A percentile compares a stretch with the other conserved stretches of the same genome.
phyloP scores from a whole-genome alignment of 1,140 invertebrate genomes.

The Calycopis cecrops region DNA sequence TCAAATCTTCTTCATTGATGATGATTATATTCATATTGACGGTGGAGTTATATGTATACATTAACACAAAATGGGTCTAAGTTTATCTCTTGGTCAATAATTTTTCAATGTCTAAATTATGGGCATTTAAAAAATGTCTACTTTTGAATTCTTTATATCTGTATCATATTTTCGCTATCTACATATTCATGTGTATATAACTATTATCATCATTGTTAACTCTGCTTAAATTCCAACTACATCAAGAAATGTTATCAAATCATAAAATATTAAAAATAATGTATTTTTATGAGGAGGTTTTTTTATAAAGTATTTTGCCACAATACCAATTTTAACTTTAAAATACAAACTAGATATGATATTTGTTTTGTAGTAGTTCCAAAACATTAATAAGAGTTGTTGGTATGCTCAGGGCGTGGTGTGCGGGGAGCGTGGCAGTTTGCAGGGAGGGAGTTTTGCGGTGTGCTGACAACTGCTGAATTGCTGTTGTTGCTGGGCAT shows the following conservation, averaged over 20 bases:
- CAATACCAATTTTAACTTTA: no score
- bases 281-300: no score
- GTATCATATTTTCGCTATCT: no score
- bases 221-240: no score
- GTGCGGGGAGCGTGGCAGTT: slow-evolving; percentile 57
- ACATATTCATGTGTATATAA: no score
- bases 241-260: no score
- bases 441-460: slow-evolving; percentile 61
- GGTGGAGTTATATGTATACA: neutral
- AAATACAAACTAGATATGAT: no score
- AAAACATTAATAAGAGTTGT: slow-evolving; percentile 55
- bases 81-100: neutral
- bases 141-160: no score
- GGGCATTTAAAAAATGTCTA: neutral
- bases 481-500: slow-evolving; percentile 68
- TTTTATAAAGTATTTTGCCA: no score
- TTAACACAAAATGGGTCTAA: neutral
- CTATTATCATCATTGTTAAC: no score
- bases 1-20: neutral
- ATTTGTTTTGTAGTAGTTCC: no score
- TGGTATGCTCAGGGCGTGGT: slow-evolving; percentile 71
- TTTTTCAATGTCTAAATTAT: slow-evolving; percentile 5
- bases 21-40: neutral
- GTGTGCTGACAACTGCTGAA: slow-evolving; percentile 64
- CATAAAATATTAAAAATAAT: no score